Percentiles rank a stretch among this genome's conserved stretches.
Conservation (phyloP, 2,888 invertebrate species). For the Drosophila longiperda region DNA sequence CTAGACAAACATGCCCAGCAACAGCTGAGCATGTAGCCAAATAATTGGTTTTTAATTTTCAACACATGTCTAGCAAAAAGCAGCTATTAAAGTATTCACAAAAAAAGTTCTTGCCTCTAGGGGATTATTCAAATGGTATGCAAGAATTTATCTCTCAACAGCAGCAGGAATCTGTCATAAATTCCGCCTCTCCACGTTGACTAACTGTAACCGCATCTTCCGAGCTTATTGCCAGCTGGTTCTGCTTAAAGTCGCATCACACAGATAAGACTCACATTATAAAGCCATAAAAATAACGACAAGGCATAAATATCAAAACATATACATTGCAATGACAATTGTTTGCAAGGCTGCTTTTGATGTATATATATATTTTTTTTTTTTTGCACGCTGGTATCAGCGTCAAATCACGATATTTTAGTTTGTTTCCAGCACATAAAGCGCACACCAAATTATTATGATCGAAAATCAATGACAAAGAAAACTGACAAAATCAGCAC, state of each 20-base stretch:
- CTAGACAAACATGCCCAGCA: background rate
- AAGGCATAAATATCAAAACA: slow-evolving; percentile 64
- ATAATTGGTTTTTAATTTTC: background rate
- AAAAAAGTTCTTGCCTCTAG: background rate
- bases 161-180: slow-evolving; percentile 5
- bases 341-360: slow-evolving; percentile 21
- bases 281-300: slow-evolving; percentile 63
- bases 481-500: slow-evolving; percentile 76
- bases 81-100: background rate
- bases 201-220: slow-evolving; percentile 5
- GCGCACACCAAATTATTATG: slow-evolving; percentile 74
- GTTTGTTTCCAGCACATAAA: slow-evolving; percentile 69
- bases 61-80: background rate
- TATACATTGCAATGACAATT: slow-evolving; percentile 69
- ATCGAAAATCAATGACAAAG: slow-evolving; percentile 76
- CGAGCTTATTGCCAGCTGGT: slow-evolving; percentile 24
- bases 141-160: background rate
- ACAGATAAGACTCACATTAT: slow-evolving; percentile 49
- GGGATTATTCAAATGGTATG: background rate
- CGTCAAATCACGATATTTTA: slow-evolving; percentile 22
- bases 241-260: slow-evolving; percentile 6
- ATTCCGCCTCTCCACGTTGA: background rate
- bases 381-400: background rate
- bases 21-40: background rate
- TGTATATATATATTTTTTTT: too few species aligned